These are phyloP conservation scores for Spisula subtruncata DNA, from an alignment of 2,888 invertebrate genomes.

Conservation along the genomic window DNA sequence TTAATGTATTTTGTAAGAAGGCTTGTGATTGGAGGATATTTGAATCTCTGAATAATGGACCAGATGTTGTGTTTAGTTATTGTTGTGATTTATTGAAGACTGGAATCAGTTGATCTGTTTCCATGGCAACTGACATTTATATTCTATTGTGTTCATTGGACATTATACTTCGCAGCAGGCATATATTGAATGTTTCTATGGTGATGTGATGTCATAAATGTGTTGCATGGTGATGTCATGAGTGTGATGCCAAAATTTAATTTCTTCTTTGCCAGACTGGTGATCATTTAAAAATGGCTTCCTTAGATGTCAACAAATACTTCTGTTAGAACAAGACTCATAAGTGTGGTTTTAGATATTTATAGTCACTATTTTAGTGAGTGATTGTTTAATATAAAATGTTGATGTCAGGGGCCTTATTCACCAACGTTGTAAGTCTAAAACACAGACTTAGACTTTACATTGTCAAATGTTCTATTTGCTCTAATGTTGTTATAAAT, in stretches of 20 bases:
- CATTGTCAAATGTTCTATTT: too few relatives aligned
- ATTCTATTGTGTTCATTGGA: constrained; percentile 18
- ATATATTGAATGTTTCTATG: not conserved
- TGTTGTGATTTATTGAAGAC: constrained; percentile 28
- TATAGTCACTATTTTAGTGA: not conserved
- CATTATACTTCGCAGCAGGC: not conserved
- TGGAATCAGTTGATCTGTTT: constrained; percentile 19
- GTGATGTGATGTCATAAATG: not conserved
- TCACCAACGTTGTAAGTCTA: too few relatives aligned
- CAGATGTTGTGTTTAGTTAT: constrained; percentile 47
- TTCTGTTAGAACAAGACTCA: not conserved
- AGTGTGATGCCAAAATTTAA: constrained; percentile 8
- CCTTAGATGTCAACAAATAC: not conserved
- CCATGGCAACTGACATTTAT: constrained; percentile 4
- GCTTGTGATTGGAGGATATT: constrained; percentile 38
- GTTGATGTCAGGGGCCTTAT: too few relatives aligned
- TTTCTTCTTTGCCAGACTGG: not conserved
- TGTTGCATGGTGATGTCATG: not conserved
- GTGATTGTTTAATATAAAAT: not conserved
- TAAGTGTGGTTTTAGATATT: not conserved
- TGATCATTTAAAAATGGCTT: not conserved
- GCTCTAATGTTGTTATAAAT: too few relatives aligned
- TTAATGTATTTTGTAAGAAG: constrained; percentile 21
- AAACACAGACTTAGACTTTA: too few relatives aligned
- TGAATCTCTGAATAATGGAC: constrained; percentile 47